A percentile compares a stretch with the other conserved stretches of the same genome.
Conservation (phyloP, 2,888 invertebrate species). For the Morpho helenor region DNA sequence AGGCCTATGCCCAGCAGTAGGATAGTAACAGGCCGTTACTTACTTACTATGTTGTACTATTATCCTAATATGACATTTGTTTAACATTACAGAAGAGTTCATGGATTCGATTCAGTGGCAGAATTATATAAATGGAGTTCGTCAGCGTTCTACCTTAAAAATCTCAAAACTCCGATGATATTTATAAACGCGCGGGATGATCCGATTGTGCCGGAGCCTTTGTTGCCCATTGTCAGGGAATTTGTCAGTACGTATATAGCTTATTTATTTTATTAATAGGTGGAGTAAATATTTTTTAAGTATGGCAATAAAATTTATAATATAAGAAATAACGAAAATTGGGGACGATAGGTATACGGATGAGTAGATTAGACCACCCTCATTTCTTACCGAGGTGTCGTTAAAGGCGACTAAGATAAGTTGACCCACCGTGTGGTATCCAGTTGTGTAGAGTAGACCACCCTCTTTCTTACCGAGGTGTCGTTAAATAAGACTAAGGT, state of each 20-base stretch:
- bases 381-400: too few relatives aligned
- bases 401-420: too few relatives aligned
- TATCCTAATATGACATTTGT: not conserved
- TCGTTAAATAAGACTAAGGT: too few relatives aligned
- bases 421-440: too few relatives aligned
- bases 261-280: not conserved
- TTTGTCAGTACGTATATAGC: conserved; percentile 84
- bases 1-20: too few relatives aligned
- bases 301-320: too few relatives aligned
- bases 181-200: conserved; percentile 95
- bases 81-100: conserved; percentile 80
- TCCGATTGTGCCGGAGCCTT: conserved; percentile 90
- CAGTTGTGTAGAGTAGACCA: too few relatives aligned
- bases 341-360: too few relatives aligned
- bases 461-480: too few relatives aligned
- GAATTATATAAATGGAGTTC: conserved; percentile 93
- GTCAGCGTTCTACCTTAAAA: conserved; percentile 87
- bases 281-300: too few relatives aligned
- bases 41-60: not conserved
- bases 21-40: not conserved
- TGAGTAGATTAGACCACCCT: too few relatives aligned
- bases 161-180: conserved; percentile 91
- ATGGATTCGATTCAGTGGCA: conserved; percentile 87
- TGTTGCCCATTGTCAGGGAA: conserved; percentile 85
- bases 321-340: too few relatives aligned